Evolutionary conservation across 2,797 vertebrate species (phyloP), one percentile per base, ranked within the genome.

Genomic region (Sebastes oblongus): DNA sequence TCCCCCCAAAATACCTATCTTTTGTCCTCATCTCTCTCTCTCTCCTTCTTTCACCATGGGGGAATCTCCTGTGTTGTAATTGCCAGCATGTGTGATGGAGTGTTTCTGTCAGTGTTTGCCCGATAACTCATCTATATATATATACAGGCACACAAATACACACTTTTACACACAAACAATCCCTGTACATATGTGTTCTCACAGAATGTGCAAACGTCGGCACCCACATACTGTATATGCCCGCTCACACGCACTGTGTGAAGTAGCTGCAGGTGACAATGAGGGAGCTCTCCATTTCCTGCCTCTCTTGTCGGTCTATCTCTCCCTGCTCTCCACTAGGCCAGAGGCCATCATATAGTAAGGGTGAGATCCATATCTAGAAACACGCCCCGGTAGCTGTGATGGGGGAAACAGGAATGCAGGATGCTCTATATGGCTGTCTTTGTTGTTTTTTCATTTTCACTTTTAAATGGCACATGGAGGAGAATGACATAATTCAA

Each of bases 251-350:
- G 11, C 39, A 67, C 42, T 20, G 75, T 77, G 78, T 75, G 68
- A 82, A 66, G 81, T 61, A 77, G 83, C 88, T 82, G 81, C 72
- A 83, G 86, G 78, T 91, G 89, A 91, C 86, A 88, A 54, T 84
- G 81, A 90, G 75, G 67, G 77, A 91, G 56, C 72, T 85, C 81
- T 87, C 70, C 46, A 87, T 91, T 88, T 83, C 74, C 85, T 86
- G 75, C 61, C 30, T 78, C 79, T 73, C 76, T 68, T 83, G 66
- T 75, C 84, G 52, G 22, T 66, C 59, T 52, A 14, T 64, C 62
- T 70, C 61, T 66, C 66, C 54, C 11, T 79, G 58, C 55, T 79
- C 72, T 81, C 50, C 77, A 72, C n/a, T 42, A 66, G 65, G 68
- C 80, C 64, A 70, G 66, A 75, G 75, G 85, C 75, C 66, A 56